Conservation (phyloP, 2,113 vertebrate species). For the Indri indri region DNA sequence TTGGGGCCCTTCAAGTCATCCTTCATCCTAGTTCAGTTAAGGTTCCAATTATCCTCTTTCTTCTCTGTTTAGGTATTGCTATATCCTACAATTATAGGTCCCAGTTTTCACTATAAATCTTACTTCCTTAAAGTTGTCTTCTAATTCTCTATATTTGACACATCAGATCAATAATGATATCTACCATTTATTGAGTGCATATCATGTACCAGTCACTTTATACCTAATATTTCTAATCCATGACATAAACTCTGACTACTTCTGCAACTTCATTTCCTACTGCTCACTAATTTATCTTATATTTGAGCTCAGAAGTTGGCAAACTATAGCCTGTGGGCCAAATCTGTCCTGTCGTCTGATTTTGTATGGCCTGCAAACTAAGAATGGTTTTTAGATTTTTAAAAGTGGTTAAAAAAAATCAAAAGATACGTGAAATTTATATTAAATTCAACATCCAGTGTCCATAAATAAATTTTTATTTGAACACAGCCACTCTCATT, state of each 20-base stretch:
- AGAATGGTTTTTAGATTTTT: constrained; percentile 44
- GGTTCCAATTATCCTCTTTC: neutral
- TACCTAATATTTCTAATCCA: constrained; percentile 40
- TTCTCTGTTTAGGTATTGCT: constrained; percentile 42
- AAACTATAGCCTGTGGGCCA: neutral
- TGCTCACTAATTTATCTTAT: neutral
- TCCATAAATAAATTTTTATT: constrained; percentile 13
- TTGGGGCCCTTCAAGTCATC: neutral
- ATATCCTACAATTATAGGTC: neutral
- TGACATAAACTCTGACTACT: neutral
- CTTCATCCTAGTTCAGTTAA: neutral
- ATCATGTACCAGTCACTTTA: constrained; percentile 22
- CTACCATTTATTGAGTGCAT: neutral
- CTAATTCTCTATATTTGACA: neutral
- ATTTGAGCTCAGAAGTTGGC: neutral
- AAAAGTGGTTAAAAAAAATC: constrained; percentile 13
- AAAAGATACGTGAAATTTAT: constrained; percentile 18
- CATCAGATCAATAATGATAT: constrained; percentile 9
- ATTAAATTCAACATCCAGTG: constrained; percentile 31
- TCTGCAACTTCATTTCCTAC: constrained; percentile 6
- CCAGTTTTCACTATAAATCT: constrained; percentile 28
- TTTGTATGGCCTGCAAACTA: neutral
- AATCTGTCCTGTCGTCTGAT: neutral
- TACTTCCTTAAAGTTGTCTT: constrained; percentile 38
- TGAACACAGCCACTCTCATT: neutral